These are phyloP conservation scores for Margarornis squamiger DNA, from an alignment of 2,797 vertebrate species.

Conservation along the genomic window DNA sequence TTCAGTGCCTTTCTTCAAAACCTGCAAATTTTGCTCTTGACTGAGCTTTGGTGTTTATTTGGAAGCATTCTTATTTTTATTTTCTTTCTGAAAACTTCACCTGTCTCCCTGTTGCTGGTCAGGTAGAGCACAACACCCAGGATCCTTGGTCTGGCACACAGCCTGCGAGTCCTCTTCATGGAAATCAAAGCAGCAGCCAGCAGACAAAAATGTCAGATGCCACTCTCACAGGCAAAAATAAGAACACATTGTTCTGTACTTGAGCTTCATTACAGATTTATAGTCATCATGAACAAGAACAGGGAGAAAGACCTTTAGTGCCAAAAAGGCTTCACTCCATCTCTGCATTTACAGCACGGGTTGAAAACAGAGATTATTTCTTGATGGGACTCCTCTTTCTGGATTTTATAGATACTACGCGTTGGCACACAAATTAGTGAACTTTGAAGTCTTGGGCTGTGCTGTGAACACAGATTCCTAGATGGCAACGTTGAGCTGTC, in stretches of 20 bases:
- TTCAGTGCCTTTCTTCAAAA: background rate
- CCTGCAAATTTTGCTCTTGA: background rate
- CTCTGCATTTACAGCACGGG: background rate
- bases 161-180: background rate
- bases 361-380: background rate
- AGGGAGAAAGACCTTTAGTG: background rate
- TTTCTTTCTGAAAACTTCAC: background rate
- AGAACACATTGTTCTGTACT: background rate
- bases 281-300: background rate
- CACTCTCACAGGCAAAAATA: background rate
- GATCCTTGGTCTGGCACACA: background rate
- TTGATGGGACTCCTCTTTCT: background rate
- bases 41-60: background rate
- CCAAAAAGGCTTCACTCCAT: background rate
- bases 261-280: background rate
- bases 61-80: background rate
- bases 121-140: background rate
- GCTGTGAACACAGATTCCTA: background rate
- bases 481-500: background rate
- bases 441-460: background rate
- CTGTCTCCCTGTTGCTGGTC: background rate
- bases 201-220: background rate
- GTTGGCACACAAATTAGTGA: background rate
- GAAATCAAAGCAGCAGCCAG: background rate
- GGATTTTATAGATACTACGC: rapidly evolving